Conservation (phyloP, 2,113 vertebrate genomes). For the Centrocercus urophasianus region DNA sequence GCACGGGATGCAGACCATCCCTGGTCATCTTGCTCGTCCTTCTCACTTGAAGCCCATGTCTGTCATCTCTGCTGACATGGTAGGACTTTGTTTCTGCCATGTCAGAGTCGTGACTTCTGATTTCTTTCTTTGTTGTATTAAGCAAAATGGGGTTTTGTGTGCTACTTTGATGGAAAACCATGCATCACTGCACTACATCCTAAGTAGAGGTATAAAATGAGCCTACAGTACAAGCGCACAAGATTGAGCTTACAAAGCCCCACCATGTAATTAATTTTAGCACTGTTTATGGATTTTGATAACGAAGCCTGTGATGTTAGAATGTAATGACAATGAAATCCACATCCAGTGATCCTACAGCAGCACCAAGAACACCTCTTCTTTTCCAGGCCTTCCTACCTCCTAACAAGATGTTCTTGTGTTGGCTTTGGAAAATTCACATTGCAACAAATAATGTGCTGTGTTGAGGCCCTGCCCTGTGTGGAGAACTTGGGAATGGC, state of each 20-base stretch:
- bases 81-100: too few relatives aligned
- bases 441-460: neutral
- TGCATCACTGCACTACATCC: too few relatives aligned
- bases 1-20: too few relatives aligned
- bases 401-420: neutral
- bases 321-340: neutral
- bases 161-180: too few relatives aligned
- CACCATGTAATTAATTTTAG: neutral
- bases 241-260: neutral
- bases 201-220: neutral
- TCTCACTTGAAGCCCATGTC: too few relatives aligned
- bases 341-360: neutral
- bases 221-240: neutral
- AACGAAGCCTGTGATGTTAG: fast-evolving
- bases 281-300: neutral
- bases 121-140: too few relatives aligned
- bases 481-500: neutral
- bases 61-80: too few relatives aligned
- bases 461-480: neutral
- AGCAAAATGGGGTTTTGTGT: too few relatives aligned
- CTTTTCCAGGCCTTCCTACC: neutral
- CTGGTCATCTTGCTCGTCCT: too few relatives aligned
- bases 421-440: neutral
- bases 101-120: too few relatives aligned
- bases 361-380: neutral